These are phyloP conservation scores for Apantesis nais DNA, from an alignment of 2,888 invertebrate species.

Conservation along the genomic window DNA sequence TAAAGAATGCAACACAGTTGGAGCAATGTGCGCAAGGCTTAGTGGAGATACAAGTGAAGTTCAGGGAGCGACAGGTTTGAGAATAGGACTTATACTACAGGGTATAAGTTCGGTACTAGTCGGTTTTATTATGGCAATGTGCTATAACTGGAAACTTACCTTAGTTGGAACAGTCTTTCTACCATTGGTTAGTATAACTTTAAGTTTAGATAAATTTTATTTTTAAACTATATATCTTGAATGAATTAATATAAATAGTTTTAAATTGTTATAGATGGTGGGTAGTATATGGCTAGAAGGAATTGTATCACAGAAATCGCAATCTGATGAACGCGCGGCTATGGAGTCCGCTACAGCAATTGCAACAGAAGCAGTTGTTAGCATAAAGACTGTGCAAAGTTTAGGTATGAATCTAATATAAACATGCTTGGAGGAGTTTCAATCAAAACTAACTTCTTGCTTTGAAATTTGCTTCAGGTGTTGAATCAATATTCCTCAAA, in stretches of 20 bases:
- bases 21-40: slow-evolving; percentile 87
- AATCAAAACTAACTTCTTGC: not conserved
- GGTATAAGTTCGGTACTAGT: slow-evolving; percentile 86
- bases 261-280: slow-evolving; percentile 67
- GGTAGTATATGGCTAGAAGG: slow-evolving; percentile 88
- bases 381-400: slow-evolving; percentile 88
- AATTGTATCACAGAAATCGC: slow-evolving; percentile 85
- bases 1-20: slow-evolving; percentile 86
- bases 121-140: slow-evolving; percentile 84
- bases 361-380: slow-evolving; percentile 88
- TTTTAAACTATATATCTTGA: not conserved
- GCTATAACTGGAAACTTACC: slow-evolving; percentile 87
- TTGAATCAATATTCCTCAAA: slow-evolving; percentile 85
- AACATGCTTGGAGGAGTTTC: not conserved
- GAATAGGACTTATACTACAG: slow-evolving; percentile 87
- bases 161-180: slow-evolving; percentile 86
- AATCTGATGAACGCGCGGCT: slow-evolving; percentile 85
- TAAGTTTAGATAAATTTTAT: not conserved
- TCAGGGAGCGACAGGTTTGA: slow-evolving; percentile 87
- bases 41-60: slow-evolving; percentile 88
- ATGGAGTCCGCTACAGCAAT: slow-evolving; percentile 87
- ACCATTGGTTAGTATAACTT: slow-evolving; percentile 79
- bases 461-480: slow-evolving; percentile 54
- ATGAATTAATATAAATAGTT: not conserved
- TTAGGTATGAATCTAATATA: slow-evolving; percentile 74